Base-by-base conservation (phyloP, 2,888 invertebrate genomes). In the Harpalus rubripes region DNA sequence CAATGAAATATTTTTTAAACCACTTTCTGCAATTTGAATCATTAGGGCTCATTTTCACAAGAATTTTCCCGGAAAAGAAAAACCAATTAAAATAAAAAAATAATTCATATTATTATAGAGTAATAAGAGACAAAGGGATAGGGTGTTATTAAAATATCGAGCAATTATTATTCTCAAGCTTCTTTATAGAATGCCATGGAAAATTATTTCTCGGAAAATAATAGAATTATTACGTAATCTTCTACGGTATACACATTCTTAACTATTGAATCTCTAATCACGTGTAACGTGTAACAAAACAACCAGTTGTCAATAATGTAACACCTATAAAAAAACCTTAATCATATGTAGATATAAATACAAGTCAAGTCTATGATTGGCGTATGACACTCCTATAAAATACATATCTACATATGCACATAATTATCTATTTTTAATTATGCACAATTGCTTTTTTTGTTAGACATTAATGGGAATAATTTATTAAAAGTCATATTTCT, bases 251-350 rank as follows among this genome's bases (percentile, higher is more conserved):
- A 15, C 59, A n/a, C 59, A n/a, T 59, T 26, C 26, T 26, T 26
- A 26, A 26, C 39, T 15, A 68, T 68, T 68, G 68, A 68, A 26
- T 32, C n/a, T 39, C 39, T 68, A 39, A 39, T 68, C 68, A 68
- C 68, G 68, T 26, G 68, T 12, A 65, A 65, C 63, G 26, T 4
- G 6, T n/a, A n/a, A 59, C 15, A 59, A 59, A 59, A 63, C 63
- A 63, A 63, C 63, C 15, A 39, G 6, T 15, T 39, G n/a, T n/a
- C 26, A 7, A 32, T 32, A 15, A 32, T 32, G 26, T 4, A 68
- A 39, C 7, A 16, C 18, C 10, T 32, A 39, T 32, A 10, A 68
- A 10, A 39, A 68, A 68, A 26, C 10, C 7, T 8, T 65, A 68
- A 68, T 68, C n/a, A 68, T 68, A 68, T 15, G 18, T 15, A 16